phyloP scores from a whole-genome alignment of 2,888 invertebrate genomes.

The Ophion costatus region DNA sequence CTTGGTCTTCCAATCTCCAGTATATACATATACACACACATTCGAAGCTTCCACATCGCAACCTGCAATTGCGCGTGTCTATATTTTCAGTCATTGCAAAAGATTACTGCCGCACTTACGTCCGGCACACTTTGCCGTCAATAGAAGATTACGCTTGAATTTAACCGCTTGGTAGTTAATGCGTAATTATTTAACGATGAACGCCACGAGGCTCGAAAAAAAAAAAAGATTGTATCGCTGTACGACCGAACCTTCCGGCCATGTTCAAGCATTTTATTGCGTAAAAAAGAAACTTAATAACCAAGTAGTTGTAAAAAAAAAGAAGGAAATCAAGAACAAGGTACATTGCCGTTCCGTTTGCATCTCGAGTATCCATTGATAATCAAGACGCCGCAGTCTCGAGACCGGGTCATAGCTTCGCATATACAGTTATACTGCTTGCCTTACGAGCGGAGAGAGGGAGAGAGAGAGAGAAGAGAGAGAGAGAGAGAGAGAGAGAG shows the following conservation, averaged over 20 bases:
- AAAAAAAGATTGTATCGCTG: no score
- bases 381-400: slow-evolving; percentile 23
- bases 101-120: background rate
- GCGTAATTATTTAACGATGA: no score
- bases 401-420: background rate
- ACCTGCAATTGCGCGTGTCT: background rate
- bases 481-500: background rate
- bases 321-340: background rate
- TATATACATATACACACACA: no score
- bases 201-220: no score
- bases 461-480: no score
- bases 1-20: no score
- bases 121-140: background rate
- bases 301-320: no score
- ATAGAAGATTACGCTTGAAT: background rate
- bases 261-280: background rate
- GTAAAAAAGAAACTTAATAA: background rate
- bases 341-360: slow-evolving; percentile 28
- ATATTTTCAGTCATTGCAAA: background rate
- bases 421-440: no score
- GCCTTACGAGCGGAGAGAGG: no score
- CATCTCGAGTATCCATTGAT: slow-evolving; percentile 28
- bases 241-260: background rate
- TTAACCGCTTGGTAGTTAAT: background rate
- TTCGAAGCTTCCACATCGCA: no score